Base-by-base conservation (phyloP, 2,797 vertebrate genomes). In the Danionella dracula region DNA sequence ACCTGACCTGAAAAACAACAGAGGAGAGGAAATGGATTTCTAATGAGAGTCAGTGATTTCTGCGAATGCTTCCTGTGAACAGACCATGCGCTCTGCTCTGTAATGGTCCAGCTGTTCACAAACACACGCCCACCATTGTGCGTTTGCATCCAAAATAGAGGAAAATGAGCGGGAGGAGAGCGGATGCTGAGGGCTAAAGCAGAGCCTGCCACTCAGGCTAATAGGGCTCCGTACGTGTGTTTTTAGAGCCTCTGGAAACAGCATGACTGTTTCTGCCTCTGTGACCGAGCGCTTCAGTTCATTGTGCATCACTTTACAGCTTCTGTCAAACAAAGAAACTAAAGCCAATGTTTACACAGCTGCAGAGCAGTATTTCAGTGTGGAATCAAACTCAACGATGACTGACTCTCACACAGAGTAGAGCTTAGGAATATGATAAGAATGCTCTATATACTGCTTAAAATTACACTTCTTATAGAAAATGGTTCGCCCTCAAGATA, bases 91-190 rank as follows among this genome's bases (percentile, higher is more conserved):
- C 60, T 63, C 35, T 31, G 15, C 37, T 44, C 54, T 54, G 6
- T 55, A 31, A 63, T 56, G 34, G 42, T 62, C 32, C 58, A 70
- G 68, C 51, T 70, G 63, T 48, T 56, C 51, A 56, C 42, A 56
- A 15, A 20, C n/a, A 29, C 63, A 56, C 51, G 34, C 63, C 63
- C 63, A 66, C 51, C 29, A 13, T 27, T 37, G 35, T 13, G 62
- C 46, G 63, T 31, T 56, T 19, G 16, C 49, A 29, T 55, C 51
- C 20, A 66, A 31, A 66, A 66, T 48, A 66, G 63, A 37, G 19
- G 11, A 46, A 15, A 66, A 66, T 56, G 40, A 66, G 13, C 21
- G 51, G 63, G 41, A 56, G 63, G 51, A 64, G 61, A 54, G 17
- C 61, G 61, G 61, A 66, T 66, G 19, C n/a, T 20, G 27, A 20